A percentile compares a stretch with the other conserved stretches of the same genome.
Evolutionary conservation across 2,797 vertebrate species (phyloP).

Genomic region (Xiphorhynchus erythropygius): DNA sequence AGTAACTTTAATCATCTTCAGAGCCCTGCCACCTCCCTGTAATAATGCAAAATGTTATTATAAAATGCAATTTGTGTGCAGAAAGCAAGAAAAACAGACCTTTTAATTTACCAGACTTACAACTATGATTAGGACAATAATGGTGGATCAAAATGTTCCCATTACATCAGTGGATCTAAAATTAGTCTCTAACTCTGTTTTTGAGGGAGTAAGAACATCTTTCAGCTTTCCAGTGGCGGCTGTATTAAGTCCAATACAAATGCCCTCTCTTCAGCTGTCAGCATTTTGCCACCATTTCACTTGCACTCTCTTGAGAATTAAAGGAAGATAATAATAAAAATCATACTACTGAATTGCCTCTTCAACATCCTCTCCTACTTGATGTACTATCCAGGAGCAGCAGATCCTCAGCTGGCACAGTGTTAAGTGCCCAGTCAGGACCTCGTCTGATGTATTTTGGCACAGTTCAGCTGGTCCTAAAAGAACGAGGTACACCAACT

Average conservation of each 20-base stretch:
- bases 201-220: not conserved
- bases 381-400: not conserved
- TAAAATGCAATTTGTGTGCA: not conserved
- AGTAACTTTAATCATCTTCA: constrained; percentile 27
- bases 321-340: not conserved
- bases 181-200: constrained; percentile 15
- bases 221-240: not conserved
- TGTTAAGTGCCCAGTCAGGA: not conserved
- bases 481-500: not conserved
- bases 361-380: not conserved
- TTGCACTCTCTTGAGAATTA: not conserved
- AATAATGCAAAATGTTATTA: not conserved
- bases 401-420: not conserved
- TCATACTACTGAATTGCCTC: not conserved
- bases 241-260: not conserved
- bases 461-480: not conserved
- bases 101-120: constrained; percentile 14
- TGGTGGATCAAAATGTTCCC: constrained; percentile 12
- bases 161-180: constrained; percentile 7
- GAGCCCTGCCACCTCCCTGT: not conserved
- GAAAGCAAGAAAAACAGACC: constrained; percentile 24
- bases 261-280: not conserved
- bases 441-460: not conserved
- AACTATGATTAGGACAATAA: constrained; percentile 27
- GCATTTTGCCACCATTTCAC: not conserved